A percentile compares a stretch with the other conserved stretches of the same genome.
Evolutionary conservation across 1,140 invertebrate species (phyloP).

Genomic region (Drosophila eugracilis): DNA sequence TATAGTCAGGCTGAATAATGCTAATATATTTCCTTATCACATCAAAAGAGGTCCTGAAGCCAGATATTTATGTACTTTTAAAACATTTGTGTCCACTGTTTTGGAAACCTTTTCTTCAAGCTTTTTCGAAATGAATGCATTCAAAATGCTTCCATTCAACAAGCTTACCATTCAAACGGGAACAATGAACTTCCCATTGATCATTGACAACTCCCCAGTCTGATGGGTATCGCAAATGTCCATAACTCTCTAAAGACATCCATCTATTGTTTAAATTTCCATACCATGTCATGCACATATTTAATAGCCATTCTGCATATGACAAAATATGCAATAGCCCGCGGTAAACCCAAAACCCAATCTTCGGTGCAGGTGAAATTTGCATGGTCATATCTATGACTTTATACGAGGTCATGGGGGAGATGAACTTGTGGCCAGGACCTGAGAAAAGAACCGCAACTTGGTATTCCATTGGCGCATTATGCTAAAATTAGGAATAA

Average conservation of each 20-base stretch:
- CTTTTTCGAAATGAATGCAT: slow-evolving; percentile 8
- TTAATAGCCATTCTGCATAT: slow-evolving; percentile 76
- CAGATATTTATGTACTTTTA: background rate
- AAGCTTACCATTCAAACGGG: slow-evolving; percentile 4
- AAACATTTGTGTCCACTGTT: background rate
- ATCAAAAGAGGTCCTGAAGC: too few species aligned
- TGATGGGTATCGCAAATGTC: slow-evolving; percentile 53
- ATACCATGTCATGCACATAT: slow-evolving; percentile 78
- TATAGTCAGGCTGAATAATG: too few species aligned
- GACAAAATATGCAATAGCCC: slow-evolving; percentile 70
- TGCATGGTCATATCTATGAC: slow-evolving; percentile 73
- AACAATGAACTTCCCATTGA: slow-evolving; percentile 26
- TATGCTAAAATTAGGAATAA: slow-evolving; percentile 53
- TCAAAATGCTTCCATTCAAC: slow-evolving; percentile 17
- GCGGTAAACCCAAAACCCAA: slow-evolving; percentile 26
- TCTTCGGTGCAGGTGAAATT: slow-evolving; percentile 69
- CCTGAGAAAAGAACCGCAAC: slow-evolving; percentile 21
- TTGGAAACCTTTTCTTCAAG: background rate
- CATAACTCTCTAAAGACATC: slow-evolving; percentile 52
- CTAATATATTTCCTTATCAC: too few species aligned
- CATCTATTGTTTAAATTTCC: slow-evolving; percentile 55
- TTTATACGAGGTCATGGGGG: slow-evolving; percentile 59
- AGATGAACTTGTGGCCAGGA: slow-evolving; percentile 38
- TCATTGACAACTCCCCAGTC: slow-evolving; percentile 17
- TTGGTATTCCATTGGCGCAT: slow-evolving; percentile 46